Conservation (phyloP, 2,888 invertebrate species). For the Diadromus collaris region DNA sequence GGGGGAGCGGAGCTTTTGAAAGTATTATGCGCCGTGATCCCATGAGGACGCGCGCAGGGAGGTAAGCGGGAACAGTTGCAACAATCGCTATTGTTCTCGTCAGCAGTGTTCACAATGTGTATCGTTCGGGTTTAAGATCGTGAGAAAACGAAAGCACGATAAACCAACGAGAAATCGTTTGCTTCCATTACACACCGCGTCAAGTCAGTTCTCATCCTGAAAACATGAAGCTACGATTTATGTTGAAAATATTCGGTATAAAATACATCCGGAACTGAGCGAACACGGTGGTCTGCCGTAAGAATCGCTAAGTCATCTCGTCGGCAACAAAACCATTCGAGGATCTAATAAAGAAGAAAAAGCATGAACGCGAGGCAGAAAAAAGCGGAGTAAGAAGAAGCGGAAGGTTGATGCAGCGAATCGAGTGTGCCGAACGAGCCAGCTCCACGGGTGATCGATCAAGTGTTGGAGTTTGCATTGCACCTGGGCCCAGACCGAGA, state of each 20-base stretch:
- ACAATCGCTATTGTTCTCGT: constrained; percentile 50
- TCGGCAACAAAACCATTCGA: constrained; percentile 5
- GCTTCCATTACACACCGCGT: neutral
- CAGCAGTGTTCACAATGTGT: constrained; percentile 13
- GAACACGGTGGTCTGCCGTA: neutral
- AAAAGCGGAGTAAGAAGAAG: constrained; percentile 13
- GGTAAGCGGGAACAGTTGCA: constrained; percentile 29
- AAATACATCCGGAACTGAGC: neutral
- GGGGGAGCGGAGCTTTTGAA: constrained; percentile 21
- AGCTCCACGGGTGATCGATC: constrained; percentile 48
- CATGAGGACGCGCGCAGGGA: neutral
- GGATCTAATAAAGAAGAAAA: constrained; percentile 21
- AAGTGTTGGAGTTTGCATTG: constrained; percentile 43
- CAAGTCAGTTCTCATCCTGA: neutral
- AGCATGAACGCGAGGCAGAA: constrained; percentile 12
- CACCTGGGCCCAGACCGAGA: constrained; percentile 44
- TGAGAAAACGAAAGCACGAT: constrained; percentile 16
- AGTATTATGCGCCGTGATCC: constrained; percentile 13
- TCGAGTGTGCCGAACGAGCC: constrained; percentile 39
- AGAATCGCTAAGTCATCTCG: constrained; percentile 19
- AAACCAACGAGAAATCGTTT: constrained; percentile 20
- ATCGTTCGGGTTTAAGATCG: constrained; percentile 17
- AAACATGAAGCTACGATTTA: neutral
- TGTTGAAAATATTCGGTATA: neutral
- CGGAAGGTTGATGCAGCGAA: constrained; percentile 43